These are phyloP conservation scores for Tanypteryx hageni DNA, from an alignment of 2,888 invertebrate genomes.

Conservation along the genomic window DNA sequence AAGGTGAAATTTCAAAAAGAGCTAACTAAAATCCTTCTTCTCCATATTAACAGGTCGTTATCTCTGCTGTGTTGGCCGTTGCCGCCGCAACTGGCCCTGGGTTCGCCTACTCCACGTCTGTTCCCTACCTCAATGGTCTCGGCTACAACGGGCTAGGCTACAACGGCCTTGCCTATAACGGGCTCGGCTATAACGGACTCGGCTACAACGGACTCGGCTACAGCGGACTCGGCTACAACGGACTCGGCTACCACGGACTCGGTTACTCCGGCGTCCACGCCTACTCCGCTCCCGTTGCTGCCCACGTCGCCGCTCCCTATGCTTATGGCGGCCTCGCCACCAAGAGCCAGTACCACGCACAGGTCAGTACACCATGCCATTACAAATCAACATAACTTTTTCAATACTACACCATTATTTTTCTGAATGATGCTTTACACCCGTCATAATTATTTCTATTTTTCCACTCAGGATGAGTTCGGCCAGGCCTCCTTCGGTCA, in stretches of 20 bases:
- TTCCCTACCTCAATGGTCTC: slow-evolving; percentile 67
- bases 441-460: no score
- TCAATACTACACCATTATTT: neutral
- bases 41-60: slow-evolving; percentile 50
- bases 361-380: neutral
- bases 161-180: slow-evolving; percentile 18
- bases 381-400: neutral
- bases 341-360: slow-evolving; percentile 31
- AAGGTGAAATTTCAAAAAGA: neutral
- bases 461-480: slow-evolving; percentile 70
- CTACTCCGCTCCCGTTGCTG: slow-evolving; percentile 63
- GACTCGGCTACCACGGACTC: slow-evolving; percentile 38
- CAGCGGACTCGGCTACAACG: neutral
- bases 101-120: slow-evolving; percentile 65
- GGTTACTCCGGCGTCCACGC: slow-evolving; percentile 65
- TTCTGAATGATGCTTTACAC: no score
- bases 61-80: slow-evolving; percentile 69
- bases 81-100: slow-evolving; percentile 68
- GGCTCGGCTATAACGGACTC: slow-evolving; percentile 47
- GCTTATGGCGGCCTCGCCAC: slow-evolving; percentile 60
- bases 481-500: slow-evolving; percentile 75
- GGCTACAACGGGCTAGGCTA: slow-evolving; percentile 66
- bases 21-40: neutral
- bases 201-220: neutral
- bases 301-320: slow-evolving; percentile 64